These are phyloP conservation scores for Aleiodes testaceus DNA, from an alignment of 2,888 invertebrate genomes.

Conservation along the genomic window DNA sequence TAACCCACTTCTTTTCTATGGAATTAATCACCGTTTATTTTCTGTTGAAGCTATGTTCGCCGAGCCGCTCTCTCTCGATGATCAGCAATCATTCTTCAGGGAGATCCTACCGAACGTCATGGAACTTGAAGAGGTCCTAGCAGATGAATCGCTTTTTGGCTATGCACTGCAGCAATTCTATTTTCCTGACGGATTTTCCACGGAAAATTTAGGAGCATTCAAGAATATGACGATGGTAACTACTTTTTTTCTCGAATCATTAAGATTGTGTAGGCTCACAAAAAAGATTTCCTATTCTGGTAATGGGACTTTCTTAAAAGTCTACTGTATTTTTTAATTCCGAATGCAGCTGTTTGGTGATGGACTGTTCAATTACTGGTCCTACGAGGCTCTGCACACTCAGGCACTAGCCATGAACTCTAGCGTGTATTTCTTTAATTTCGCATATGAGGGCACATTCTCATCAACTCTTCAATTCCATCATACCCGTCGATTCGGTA, in stretches of 20 bases:
- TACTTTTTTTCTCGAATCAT: too few species aligned
- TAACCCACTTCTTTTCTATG: not conserved
- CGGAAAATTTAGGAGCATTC: not conserved
- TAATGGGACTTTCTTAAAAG: not conserved
- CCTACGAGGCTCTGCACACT: slow-evolving; percentile 48
- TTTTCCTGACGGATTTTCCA: slow-evolving; percentile 27
- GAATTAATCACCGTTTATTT: not conserved
- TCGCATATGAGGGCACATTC: slow-evolving; percentile 62
- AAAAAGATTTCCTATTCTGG: too few species aligned
- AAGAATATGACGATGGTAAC: slow-evolving; percentile 45
- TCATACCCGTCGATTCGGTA: slow-evolving; percentile 54
- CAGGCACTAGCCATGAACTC: slow-evolving; percentile 57
- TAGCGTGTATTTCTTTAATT: slow-evolving; percentile 59
- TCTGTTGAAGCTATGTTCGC: slow-evolving; percentile 37
- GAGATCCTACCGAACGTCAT: slow-evolving; percentile 38
- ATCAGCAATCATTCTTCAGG: slow-evolving; percentile 52
- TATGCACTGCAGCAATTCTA: slow-evolving; percentile 54
- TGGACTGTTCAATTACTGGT: slow-evolving; percentile 51
- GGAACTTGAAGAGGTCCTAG: slow-evolving; percentile 49
- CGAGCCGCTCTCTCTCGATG: slow-evolving; percentile 34
- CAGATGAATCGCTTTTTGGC: slow-evolving; percentile 48
- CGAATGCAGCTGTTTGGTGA: slow-evolving; percentile 57
- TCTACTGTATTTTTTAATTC: not conserved
- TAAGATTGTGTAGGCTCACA: too few species aligned
- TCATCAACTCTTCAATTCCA: slow-evolving; percentile 48